Base-by-base conservation (phyloP, 2,113 vertebrate species). In the Pao palembangensis region DNA sequence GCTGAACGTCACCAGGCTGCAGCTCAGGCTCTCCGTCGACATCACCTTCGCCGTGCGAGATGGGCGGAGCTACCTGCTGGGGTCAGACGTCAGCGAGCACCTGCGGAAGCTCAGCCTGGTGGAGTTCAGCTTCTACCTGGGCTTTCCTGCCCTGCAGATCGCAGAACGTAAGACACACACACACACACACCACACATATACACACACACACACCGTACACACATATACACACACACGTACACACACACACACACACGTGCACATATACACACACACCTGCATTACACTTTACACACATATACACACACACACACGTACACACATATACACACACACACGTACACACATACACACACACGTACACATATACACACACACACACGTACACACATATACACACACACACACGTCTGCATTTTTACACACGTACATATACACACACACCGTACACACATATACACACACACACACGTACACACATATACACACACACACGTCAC, bases 51-150 rank as follows among this genome's bases (percentile, higher is more conserved):
- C 92, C 0, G 76, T 96, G 20, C 90, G 64, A 31, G 91, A 94
- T 41, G 62, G 69, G 0, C 80, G 64, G 0, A 93, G 93, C 20
- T 98, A 91, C 74, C 65, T 96, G 58, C 91, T 80, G 0, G 96
- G 96, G 1, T 93, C 94, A 0, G 91, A 94, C 69, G 91, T 98
- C 87, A 98, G 96, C 10, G 90, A 92, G 60, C 91, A 93, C 68
- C 88, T 98, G 56, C 88, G 96, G 76, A 95, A 93, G 79, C 86
- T 99, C 68, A 96, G 90, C 0, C 69, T 93, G 82, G 96, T 99
- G 50, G 96, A 99, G 84, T 99, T 98, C 92, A 99, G 96, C 81
- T 99, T 98, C 90, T 98, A 96, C 56, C 68, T 98, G 49, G 96
- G 96, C 2, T 99, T 93, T 82, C 96, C 96, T 0, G 92, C 88